Evolutionary conservation across 2,797 vertebrate genomes (phyloP), one percentile per base, ranked within the genome.

Genomic region (Melanotaenia maccullochi): DNA sequence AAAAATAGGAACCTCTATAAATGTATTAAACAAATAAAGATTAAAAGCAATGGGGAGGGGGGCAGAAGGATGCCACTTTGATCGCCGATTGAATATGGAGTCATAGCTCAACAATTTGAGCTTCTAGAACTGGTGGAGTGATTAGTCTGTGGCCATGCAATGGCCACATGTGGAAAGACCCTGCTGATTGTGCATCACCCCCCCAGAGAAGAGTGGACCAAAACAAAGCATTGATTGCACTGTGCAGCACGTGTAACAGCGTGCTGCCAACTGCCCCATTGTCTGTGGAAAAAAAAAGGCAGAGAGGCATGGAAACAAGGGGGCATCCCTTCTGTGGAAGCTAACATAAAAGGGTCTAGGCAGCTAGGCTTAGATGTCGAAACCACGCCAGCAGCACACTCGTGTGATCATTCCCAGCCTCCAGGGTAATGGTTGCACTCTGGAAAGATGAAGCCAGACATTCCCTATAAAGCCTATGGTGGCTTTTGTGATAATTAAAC

Each of bases 141-240:
- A 82, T 78, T 28, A 60, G 25, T 65, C 28, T 40, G 68, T 38
- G 55, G 44, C 61, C 61, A 9, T 67, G 74, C 30, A 57, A 57
- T 11, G 57, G 69, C 67, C 60, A 60, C 70, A 73, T 55, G 65
- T 75, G 68, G 54, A 65, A 59, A 76, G 59, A 71, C 32, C 38
- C 12, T 60, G 75, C 71, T 73, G 63, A 72, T 60, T 60, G 42
- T 60, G 64, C 73, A 83, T 51, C 59, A 16, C 30, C 22, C 36
- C 49, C 42, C 47, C 16, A 52, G 67, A 73, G 64, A 75, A 52
- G 71, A 59, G 16, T 6, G 71, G 67, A 55, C 65, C 68, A 71
- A 83, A 88, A 87, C 86, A 89, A 87, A 87, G 79, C 89, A 86
- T 81, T 9, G 73, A 81, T 65, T 73, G 60, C 82, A 71, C 76